Evolutionary conservation across 37 sponge, comb jelly and placozoan species (phyloP), one percentile per base, ranked within the genome.

Genomic region (Theonella swinhoei): DNA sequence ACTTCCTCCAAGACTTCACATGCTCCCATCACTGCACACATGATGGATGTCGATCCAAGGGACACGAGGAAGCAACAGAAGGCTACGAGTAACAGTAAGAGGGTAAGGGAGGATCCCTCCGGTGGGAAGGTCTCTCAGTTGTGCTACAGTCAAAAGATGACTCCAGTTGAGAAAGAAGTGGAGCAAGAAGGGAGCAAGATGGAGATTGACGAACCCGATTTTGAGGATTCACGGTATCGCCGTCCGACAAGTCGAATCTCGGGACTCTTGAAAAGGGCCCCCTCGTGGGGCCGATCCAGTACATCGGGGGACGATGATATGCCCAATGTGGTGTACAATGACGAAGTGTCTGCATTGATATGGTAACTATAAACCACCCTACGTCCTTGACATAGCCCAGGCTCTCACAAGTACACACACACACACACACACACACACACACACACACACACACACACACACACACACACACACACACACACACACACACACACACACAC

Each of bases 291-390:
- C 54, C 54, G 54, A 7, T 47, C 54, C 11, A 14, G 54, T 34
- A 59, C 1, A 20, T 59, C 5, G 61, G 71, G 71, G 31, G 78
- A 78, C 22, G 78, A 84, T 1, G 68, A 76, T 25, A 22, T 41
- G 14, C 76, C 76, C 9, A 23, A 67, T 4, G 76, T 76, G 19
- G 76, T 84, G 29, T 76, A 67, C 36, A 68, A 75, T 42, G 84
- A 84, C 24, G 84, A 84, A 30, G 75, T 84, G 0, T 74, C 84
- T 43, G 84, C 84, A 33, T 76, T 84, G 11, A 64, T 84, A 24
- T 84, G 84, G 84, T 84, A 66, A 84, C 39, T 4, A 25, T 14
- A 30, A 1, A 7, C 62, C 24, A 7, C 3, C 11, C 3, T 9
- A 42, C 74, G 41, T n/a, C n/a, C n/a, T n/a, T n/a, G n/a, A n/a